Evolutionary conservation across 2,113 vertebrate genomes (phyloP).

Genomic region (Falco punctatus): DNA sequence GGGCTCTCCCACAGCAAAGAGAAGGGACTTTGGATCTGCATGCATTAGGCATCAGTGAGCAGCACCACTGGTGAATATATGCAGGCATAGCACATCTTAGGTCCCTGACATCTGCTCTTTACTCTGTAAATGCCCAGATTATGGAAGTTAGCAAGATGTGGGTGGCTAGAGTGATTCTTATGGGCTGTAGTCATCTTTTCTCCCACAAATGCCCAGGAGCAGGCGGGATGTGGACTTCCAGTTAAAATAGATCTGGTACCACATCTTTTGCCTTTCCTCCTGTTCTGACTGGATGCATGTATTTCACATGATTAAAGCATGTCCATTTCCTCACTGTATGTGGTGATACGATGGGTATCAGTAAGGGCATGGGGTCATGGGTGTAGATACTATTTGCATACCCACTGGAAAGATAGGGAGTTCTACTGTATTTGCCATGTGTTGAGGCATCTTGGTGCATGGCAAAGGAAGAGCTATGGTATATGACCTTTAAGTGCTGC

Average conservation of each 20-base stretch:
- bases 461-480: background rate
- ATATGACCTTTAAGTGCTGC: background rate
- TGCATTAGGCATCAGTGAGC: background rate
- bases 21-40: background rate
- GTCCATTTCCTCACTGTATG: background rate
- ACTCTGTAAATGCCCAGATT: background rate
- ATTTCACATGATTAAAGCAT: background rate
- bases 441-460: background rate
- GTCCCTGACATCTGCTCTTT: background rate
- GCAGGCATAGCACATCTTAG: accelerated
- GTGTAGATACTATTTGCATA: background rate
- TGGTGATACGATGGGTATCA: background rate
- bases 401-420: background rate
- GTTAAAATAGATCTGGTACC: background rate
- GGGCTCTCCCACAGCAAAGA: background rate
- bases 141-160: background rate
- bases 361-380: background rate
- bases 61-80: background rate
- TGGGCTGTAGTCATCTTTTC: background rate
- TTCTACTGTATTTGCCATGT: background rate
- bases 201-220: background rate
- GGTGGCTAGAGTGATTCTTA: background rate
- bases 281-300: background rate
- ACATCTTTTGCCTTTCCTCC: background rate
- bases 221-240: background rate